Base-by-base conservation (phyloP, 2,888 invertebrate genomes). In the Dione juno region DNA sequence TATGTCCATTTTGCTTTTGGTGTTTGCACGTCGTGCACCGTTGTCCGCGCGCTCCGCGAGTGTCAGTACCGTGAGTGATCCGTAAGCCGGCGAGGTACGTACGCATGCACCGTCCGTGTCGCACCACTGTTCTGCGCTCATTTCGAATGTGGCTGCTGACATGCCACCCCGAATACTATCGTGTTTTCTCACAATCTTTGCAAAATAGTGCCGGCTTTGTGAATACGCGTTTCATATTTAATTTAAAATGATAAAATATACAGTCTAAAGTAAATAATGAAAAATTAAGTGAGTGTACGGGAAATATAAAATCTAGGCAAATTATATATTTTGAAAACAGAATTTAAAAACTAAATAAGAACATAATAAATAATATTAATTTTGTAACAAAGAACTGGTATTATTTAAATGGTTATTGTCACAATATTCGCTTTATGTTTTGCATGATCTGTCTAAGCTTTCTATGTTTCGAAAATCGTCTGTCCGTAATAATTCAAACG, bases 1-100 rank as follows among this genome's bases (percentile, higher is more conserved):
- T 92, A 92, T 88, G 92, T 91, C 86, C 92, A 92, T 90, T 92
- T 89, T 88, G 89, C 90, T 91, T 88, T 90, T 90, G 92, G 91
- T 90, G 92, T 90, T 88, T 85, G 91, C 87, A 84, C 89, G 89
- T 79, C 79, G 83, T 83, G 80, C 72, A 75, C 75, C 84, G 87
- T 83, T 84, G 75, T 72, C 71, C 72, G 85, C 85, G 88, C 87
- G 86, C 84, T 82, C 78, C 90, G 91, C 89, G 90, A 90, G 90
- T 91, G 91, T 84, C 87, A 84, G 86, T 87, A 86, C 88, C 87
- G 86, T 86, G 75, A 74, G 76, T 76, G 76, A 69, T 69, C 74
- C 67, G 75, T 74, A 71, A 73, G 73, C 76, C 66, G 70, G 76
- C 76, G 75, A 86, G 89, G 89, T 89, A 89, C 84, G 89, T 89